Percentiles rank a stretch among this genome's conserved stretches.
phyloP scores from a whole-genome alignment of 2,888 invertebrate genomes.

The Phaonia tiefii region DNA sequence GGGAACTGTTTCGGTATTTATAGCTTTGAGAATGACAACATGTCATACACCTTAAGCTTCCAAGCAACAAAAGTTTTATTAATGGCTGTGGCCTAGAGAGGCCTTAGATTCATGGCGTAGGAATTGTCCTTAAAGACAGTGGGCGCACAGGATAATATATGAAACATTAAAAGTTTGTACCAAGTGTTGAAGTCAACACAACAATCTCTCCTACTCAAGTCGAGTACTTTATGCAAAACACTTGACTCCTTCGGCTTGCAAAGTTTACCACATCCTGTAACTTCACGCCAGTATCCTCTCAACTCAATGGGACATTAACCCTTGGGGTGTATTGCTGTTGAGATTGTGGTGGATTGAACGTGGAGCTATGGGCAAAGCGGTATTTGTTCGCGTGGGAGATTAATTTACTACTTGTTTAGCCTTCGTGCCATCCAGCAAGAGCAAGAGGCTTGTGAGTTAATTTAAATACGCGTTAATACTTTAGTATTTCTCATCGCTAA shows the following conservation, averaged over 20 bases:
- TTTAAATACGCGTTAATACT: neutral
- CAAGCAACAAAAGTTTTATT: slow-evolving; percentile 50
- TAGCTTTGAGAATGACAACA: slow-evolving; percentile 4
- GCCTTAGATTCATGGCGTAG: slow-evolving; percentile 30
- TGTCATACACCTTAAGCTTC: neutral
- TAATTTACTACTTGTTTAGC: slow-evolving; percentile 4
- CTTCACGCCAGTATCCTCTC: neutral
- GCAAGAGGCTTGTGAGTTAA: neutral
- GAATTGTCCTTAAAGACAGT: slow-evolving; percentile 42
- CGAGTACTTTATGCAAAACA: slow-evolving; percentile 13
- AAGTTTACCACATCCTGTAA: neutral
- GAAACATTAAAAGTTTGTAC: slow-evolving; percentile 45
- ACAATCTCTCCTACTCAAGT: slow-evolving; percentile 18
- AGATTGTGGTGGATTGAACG: slow-evolving; percentile 1
- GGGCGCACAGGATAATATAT: slow-evolving; percentile 38
- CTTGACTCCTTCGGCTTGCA: neutral
- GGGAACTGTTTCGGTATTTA: neutral
- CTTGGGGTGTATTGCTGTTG: neutral
- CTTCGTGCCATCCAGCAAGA: neutral
- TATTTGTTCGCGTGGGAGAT: neutral
- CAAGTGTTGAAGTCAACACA: slow-evolving; percentile 5
- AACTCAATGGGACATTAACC: slow-evolving; percentile 28
- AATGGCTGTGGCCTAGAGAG: slow-evolving; percentile 50
- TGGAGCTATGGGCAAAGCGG: neutral
- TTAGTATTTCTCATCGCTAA: neutral